Evolutionary conservation across 1,140 invertebrate genomes (phyloP).

Genomic region (Pogonomyrmex californicus): DNA sequence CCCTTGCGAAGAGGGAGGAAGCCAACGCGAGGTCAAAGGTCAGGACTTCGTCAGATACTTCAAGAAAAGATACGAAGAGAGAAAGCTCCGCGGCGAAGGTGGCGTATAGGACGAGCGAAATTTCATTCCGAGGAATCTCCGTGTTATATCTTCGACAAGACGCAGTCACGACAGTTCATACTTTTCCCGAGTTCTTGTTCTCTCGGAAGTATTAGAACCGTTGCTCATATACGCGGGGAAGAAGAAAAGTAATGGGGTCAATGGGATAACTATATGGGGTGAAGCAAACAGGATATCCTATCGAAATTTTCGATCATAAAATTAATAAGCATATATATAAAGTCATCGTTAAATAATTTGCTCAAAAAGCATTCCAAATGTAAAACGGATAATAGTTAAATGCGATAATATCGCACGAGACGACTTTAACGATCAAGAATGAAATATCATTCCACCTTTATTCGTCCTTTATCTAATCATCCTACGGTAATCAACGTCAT

Average conservation of each 20-base stretch:
- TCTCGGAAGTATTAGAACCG: conserved; percentile 42
- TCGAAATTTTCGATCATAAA: neutral
- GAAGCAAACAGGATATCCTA: neutral
- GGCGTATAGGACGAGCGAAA: conserved; percentile 46
- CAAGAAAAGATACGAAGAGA: conserved; percentile 29
- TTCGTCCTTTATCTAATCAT: conserved; percentile 24
- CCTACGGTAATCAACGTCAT: neutral
- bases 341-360: neutral
- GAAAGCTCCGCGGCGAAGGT: neutral
- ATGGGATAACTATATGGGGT: neutral
- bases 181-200: conserved; percentile 46
- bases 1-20: conserved; percentile 25
- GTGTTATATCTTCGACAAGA: conserved; percentile 44
- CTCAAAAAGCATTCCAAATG: neutral
- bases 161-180: conserved; percentile 53
- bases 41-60: conserved; percentile 41
- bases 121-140: conserved; percentile 52
- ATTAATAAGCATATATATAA: neutral
- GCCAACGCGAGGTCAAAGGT: conserved; percentile 50
- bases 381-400: neutral
- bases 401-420: neutral
- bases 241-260: neutral
- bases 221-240: neutral
- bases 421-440: neutral
- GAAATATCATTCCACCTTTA: conserved; percentile 20